phyloP scores from a whole-genome alignment of 2,797 vertebrate genomes.

The Todus mexicanus region DNA sequence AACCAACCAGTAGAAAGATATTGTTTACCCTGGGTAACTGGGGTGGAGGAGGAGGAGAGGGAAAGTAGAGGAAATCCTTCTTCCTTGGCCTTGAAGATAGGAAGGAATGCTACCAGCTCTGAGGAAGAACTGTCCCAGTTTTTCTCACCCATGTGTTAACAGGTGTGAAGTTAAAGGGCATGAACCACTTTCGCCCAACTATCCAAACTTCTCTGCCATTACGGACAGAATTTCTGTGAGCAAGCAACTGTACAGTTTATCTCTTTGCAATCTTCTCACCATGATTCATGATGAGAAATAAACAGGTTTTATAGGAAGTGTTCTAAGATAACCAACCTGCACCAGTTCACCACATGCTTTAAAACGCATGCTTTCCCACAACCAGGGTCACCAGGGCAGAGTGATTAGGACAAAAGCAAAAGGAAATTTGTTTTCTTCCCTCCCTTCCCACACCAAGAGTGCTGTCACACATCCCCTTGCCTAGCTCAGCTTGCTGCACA shows the following conservation, averaged over 20 bases:
- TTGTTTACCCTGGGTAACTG: not conserved
- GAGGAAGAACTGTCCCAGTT: not conserved
- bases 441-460: not conserved
- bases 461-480: not conserved
- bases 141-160: not conserved
- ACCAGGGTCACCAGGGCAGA: not conserved
- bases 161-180: not conserved
- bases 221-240: not conserved
- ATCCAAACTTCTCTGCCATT: not conserved
- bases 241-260: not conserved
- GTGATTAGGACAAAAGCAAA: not conserved
- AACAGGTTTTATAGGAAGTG: not conserved
- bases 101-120: not conserved
- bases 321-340: not conserved
- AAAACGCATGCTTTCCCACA: not conserved
- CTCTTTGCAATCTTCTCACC: not conserved
- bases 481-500: not conserved
- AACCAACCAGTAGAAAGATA: not conserved
- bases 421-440: not conserved
- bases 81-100: not conserved
- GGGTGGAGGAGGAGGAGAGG: not conserved
- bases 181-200: not conserved
- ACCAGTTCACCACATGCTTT: not conserved
- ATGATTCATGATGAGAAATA: not conserved
- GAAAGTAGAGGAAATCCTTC: not conserved